Evolutionary conservation across 2,113 vertebrate genomes (phyloP).

Genomic region (Oncorhynchus clarkii): DNA sequence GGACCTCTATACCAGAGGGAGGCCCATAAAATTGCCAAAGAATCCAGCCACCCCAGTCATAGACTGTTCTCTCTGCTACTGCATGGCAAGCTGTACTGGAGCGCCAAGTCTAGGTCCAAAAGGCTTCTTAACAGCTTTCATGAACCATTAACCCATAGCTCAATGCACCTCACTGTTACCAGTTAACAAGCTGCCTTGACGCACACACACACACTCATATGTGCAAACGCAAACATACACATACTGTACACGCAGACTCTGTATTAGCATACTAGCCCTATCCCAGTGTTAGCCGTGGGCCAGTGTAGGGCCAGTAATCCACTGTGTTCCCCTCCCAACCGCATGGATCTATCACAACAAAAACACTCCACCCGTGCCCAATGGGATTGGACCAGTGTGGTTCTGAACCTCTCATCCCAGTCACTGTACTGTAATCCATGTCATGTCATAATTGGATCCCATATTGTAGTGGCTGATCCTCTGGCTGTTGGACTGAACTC

Average conservation of each 20-base stretch:
- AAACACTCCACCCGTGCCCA: neutral
- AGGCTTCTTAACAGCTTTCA: neutral
- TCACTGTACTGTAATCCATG: neutral
- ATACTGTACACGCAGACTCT: neutral
- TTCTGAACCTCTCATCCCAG: neutral
- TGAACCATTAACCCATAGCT: neutral
- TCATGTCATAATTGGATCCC: constrained; percentile 1
- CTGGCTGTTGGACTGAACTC: neutral
- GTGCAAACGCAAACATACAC: neutral
- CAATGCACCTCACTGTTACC: neutral
- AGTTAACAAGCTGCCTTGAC: neutral
- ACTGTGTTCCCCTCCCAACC: too few relatives aligned
- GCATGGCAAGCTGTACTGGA: too few relatives aligned
- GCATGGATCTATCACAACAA: too few relatives aligned
- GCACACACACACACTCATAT: neutral
- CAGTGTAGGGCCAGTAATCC: neutral
- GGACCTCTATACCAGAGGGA: too few relatives aligned
- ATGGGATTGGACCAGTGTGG: too few relatives aligned
- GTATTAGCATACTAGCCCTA: neutral
- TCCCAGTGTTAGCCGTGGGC: constrained; percentile 21
- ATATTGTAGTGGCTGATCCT: constrained; percentile 4
- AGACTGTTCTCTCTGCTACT: too few relatives aligned
- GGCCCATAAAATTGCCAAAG: too few relatives aligned
- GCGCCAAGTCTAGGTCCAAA: too few relatives aligned
- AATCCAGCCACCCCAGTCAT: too few relatives aligned